Conservation (phyloP, 2,888 invertebrate species). For the Melinopterus prodromus region DNA sequence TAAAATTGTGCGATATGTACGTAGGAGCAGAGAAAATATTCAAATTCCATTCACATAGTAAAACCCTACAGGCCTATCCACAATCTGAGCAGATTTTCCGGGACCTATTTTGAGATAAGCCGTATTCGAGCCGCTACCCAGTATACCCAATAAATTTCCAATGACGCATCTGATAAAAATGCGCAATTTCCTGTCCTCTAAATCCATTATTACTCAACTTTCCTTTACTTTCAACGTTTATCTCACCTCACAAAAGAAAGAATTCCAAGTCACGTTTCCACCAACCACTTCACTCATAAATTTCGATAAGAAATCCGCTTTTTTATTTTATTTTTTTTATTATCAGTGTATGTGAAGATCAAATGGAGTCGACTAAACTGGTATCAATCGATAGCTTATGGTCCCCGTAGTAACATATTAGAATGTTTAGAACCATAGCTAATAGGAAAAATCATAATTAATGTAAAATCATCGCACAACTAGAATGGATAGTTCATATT, state of each 20-base stretch:
- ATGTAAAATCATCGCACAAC: no score
- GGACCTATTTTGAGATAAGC: background rate
- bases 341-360: no score
- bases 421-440: no score
- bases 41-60: background rate
- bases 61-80: background rate
- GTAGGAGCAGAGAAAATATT: background rate
- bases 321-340: background rate
- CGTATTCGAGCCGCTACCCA: background rate
- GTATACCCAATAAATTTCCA: background rate
- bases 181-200: background rate
- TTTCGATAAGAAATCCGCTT: background rate
- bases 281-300: background rate
- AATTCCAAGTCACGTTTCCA: background rate
- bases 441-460: no score
- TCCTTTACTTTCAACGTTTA: background rate
- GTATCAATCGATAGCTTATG: no score
- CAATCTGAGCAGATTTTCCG: background rate
- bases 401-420: no score
- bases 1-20: no score
- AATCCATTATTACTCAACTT: background rate
- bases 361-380: no score
- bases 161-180: background rate
- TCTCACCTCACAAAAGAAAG: background rate
- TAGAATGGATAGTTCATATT: no score